Base-by-base conservation (phyloP, 2,797 vertebrate species). In the Chrosomus eos region DNA sequence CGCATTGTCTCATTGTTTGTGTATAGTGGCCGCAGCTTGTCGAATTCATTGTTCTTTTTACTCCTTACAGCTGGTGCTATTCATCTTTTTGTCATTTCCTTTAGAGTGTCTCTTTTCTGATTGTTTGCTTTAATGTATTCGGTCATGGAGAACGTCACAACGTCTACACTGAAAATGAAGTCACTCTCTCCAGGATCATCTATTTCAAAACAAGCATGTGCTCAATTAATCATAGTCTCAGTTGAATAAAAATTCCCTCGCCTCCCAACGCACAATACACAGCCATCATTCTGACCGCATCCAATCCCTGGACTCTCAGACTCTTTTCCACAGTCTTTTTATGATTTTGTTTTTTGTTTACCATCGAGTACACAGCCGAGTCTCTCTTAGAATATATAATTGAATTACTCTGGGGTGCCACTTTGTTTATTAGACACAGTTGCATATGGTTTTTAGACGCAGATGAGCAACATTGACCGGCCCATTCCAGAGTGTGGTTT, bases 221-320 rank as follows among this genome's bases (percentile, higher is more conserved):
- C 87, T 87, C 86, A 90, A 88, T 89, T 89, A 89, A 87, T 88
- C 67, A 83, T 80, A 26, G 74, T 88, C 85, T 89, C 81, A 3
- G 58, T 19, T 77, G 84, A 87, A 79, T 85, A 72, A 82, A 31
- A 48, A 53, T 72, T 85, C 81, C 80, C 83, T 40, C 31, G 82
- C 86, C 26, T 71, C 72, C 38, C 40, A 60, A 58, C 10, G 33
- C 70, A 75, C 68, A 85, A 73, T 10, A 68, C 58, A 85, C 66
- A 85, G 83, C 40, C 28, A 38, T 81, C 77, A 62, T 80, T 88
- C 43, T 85, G 87, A 81, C 81, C 78, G 80, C 74, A 80, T 60
- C 64, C 62, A 79, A 85, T 90, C 85, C 85, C 85, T 31, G 16
- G 58, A 80, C 75, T 82, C 71, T 84, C 10, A n/a, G 76, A 53